Base-by-base conservation (phyloP, 2,888 invertebrate species). In the Ormyrus pomaceus region DNA sequence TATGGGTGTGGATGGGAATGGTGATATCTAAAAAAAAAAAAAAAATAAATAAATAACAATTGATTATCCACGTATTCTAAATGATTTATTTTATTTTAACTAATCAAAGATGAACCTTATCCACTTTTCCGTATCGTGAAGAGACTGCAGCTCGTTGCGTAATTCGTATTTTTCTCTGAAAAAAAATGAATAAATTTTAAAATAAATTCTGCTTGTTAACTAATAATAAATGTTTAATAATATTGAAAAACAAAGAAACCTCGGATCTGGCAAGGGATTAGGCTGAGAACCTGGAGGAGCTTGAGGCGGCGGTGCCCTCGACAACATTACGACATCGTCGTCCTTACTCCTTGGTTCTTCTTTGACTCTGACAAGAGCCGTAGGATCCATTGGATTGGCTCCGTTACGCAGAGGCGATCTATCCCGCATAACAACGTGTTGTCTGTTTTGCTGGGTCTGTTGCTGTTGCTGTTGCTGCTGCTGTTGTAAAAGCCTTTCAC, bases 341-440 rank as follows among this genome's bases (percentile, higher is more conserved):
- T 93, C 93, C 75, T 93, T 93, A 75, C 92, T 91, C 65, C 94
- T 91, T 11, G 93, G 93, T 84, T 94, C 94, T 84, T 94, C 94
- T 85, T 95, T 94, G 2, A 94, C 92, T 83, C 94, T 92, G 82
- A 94, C 92, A 88, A 91, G 92, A 88, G 85, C 88, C 10, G 84
- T 13, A 3, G 82, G 73, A 70, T 87, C 88, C 72, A 86, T 82
- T 4, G 85, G 84, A 13, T 85, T 86, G 9, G 86, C 85, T 7
- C 95, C 95, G 88, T 95, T 96, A 50, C 96, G 93, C 74, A 96
- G 91, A 5, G 96, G 96, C 6, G 96, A 96, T 71, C 96, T 93
- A 83, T 95, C 95, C 5, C 95, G 89, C 82, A 88, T 86, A 5
- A 86, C 84, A 7, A 87, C 85, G 62, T 89, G 89, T 50, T 87